A percentile compares a stretch with the other conserved stretches of the same genome.
phyloP scores from a whole-genome alignment of 2,797 vertebrate species.

The Tapirus indicus region DNA sequence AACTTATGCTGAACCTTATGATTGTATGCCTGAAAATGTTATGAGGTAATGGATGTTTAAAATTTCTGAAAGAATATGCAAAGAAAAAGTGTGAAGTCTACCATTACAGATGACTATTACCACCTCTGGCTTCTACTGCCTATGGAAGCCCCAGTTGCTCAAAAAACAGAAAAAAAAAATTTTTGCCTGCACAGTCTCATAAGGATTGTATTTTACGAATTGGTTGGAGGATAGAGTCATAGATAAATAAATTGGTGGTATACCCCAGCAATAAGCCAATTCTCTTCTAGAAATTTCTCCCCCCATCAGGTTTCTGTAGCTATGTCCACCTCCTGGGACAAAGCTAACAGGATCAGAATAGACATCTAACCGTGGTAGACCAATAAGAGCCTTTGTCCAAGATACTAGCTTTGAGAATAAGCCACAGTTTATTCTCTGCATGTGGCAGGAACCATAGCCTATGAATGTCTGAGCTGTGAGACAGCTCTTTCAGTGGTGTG shows the following conservation, averaged over 20 bases:
- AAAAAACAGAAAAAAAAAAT: background rate
- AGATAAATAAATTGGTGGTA: background rate
- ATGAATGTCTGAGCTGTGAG: background rate
- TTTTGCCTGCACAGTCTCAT: background rate
- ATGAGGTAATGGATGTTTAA: background rate
- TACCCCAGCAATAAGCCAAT: background rate
- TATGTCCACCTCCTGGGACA: background rate
- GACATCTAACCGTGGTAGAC: background rate
- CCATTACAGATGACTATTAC: background rate
- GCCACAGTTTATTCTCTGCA: background rate
- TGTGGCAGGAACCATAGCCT: background rate
- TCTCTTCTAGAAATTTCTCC: background rate
- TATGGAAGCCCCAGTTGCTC: background rate
- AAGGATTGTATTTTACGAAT: background rate
- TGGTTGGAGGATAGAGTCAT: background rate
- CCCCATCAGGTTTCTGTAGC: background rate
- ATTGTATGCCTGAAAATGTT: background rate
- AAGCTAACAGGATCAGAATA: background rate
- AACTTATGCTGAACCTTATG: background rate
- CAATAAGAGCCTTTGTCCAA: background rate
- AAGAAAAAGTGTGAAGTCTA: background rate
- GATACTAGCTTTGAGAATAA: background rate
- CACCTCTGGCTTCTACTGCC: background rate
- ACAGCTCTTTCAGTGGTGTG: background rate
- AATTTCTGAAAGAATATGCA: background rate